Evolutionary conservation across 2,113 vertebrate genomes (phyloP).

Genomic region (Poecile atricapillus): DNA sequence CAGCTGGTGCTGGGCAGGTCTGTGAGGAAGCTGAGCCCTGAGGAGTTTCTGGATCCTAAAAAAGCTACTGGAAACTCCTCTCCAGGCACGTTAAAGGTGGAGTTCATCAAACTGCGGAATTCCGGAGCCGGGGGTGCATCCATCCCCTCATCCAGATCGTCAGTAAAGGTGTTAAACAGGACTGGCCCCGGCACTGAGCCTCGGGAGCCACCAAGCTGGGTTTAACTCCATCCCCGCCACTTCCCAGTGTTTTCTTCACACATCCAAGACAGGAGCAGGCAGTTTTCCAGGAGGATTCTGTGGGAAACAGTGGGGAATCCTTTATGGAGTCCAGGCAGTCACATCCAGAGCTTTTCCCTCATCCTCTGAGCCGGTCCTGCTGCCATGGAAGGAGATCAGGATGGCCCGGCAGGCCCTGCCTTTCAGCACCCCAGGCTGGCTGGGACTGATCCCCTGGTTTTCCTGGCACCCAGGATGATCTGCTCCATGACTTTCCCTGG

Average conservation of each 20-base stretch:
- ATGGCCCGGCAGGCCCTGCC: background rate
- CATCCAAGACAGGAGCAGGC: background rate
- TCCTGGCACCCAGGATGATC: background rate
- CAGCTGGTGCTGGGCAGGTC: background rate
- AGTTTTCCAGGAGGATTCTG: background rate
- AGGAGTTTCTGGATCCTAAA: background rate
- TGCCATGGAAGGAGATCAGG: background rate
- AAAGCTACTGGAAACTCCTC: background rate
- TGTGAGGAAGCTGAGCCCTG: background rate
- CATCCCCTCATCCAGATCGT: background rate
- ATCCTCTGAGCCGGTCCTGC: fast-evolving
- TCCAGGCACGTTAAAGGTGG: background rate
- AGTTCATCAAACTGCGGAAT: background rate
- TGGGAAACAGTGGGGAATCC: background rate
- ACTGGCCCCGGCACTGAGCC: background rate
- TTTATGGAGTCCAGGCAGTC: fast-evolving
- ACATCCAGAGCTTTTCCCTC: background rate
- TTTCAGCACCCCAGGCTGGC: background rate
- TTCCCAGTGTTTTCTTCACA: background rate
- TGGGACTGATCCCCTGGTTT: background rate
- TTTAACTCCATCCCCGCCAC: background rate
- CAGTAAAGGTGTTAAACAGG: background rate
- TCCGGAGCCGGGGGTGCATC: background rate
- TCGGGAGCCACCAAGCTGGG: background rate
- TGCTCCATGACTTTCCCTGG: background rate